Base-by-base conservation (phyloP, 2,113 vertebrate genomes). In the Aspiorhynchus laticeps region DNA sequence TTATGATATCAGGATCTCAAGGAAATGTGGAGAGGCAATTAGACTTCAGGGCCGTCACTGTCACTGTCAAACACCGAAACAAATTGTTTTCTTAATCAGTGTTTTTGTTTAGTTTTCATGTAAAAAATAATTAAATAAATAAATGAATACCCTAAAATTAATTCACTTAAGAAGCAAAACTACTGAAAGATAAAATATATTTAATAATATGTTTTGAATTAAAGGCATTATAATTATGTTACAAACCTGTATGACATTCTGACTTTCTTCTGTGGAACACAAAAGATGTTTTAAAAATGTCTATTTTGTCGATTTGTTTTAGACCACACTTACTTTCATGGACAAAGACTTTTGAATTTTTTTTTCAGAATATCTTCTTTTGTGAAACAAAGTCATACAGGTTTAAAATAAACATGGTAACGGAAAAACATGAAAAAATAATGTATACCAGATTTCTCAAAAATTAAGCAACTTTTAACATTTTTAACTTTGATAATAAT, bases 1-100 rank as follows among this genome's bases (percentile, higher is more conserved):
- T 59, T 4, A 92, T 94, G 93, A 93, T 90, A 90, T 94, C 94
- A 94, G 43, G 85, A 33, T 41, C 24, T 53, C 14, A 63, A 87
- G 74, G 38, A 71, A 76, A 81, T 59, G 8, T 46, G 9, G 28
- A 31, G 36, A 17, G 31, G 19, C 4, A 43, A 28, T 51, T 71
- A 46, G 7, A 51, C 10, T 24, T 84, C 36, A 33, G 19, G 73
- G 31, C 59, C 21, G 38, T 83, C 41, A 85, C 74, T 51, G 38
- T 83, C 41, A 85, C 74, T 51, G 46, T 76, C 51, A 84, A 80
- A 74, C 19, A 17, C 67, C 26, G 21, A 21, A 41, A 74, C 26
- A 28, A 31, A 31, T 4, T 43, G 21, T 41, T 74, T 73, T 38
- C 21, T 43, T 43, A 41, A 73, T 73, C 33, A n/a, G 2, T 46